Evolutionary conservation across 2,113 vertebrate species (phyloP).

Genomic region (Phycodurus eques): DNA sequence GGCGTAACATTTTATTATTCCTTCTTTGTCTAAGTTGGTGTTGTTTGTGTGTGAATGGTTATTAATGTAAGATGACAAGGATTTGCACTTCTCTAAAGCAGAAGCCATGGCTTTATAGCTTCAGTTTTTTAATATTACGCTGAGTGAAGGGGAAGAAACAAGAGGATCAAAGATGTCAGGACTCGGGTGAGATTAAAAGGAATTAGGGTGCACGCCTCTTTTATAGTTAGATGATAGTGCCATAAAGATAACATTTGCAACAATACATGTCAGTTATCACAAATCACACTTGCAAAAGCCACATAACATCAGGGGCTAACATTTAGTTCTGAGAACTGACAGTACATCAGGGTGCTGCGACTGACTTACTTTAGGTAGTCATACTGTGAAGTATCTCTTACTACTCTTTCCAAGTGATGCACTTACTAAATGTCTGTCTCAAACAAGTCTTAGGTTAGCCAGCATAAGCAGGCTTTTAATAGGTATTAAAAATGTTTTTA

Average conservation of each 20-base stretch:
- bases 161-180: conserved; percentile 60
- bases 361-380: conserved; percentile 23
- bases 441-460: background rate
- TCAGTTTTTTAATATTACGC: conserved; percentile 55
- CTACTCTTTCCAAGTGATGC: conserved; percentile 22
- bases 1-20: conserved; percentile 58
- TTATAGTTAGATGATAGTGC: conserved; percentile 43
- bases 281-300: conserved; percentile 23
- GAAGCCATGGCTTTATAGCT: conserved; percentile 42
- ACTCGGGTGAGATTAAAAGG: conserved; percentile 54
- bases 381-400: conserved; percentile 18
- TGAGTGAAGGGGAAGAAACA: conserved; percentile 42
- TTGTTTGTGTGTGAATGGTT: conserved; percentile 46
- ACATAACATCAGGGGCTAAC: conserved; percentile 16
- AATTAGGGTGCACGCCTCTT: conserved; percentile 41
- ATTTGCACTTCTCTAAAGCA: conserved; percentile 50
- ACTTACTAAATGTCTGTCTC: conserved; percentile 8
- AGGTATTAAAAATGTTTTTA: background rate
- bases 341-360: conserved; percentile 11
- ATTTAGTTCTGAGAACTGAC: conserved; percentile 20
- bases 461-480: background rate
- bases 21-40: conserved; percentile 38
- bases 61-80: conserved; percentile 61
- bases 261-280: conserved; percentile 21
- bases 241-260: conserved; percentile 33